Evolutionary conservation across 1,140 invertebrate species (phyloP).

Genomic region (Ips nitidus): DNA sequence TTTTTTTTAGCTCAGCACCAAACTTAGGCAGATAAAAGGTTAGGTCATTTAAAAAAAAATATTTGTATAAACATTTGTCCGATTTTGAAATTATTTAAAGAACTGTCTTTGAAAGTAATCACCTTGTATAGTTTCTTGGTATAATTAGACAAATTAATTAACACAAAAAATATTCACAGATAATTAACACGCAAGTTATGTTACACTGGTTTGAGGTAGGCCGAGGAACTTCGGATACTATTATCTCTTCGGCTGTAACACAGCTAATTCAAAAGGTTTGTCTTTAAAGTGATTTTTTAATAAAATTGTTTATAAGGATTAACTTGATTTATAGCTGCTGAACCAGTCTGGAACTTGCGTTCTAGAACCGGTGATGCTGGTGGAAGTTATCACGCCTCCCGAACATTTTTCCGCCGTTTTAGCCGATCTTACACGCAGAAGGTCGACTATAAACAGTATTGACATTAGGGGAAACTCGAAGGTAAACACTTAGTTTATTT

Average conservation of each 20-base stretch:
- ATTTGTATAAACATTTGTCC: not conserved
- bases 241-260: slow-evolving; percentile 74
- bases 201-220: slow-evolving; percentile 75
- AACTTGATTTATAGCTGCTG: slow-evolving; percentile 59
- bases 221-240: slow-evolving; percentile 72
- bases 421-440: slow-evolving; percentile 72
- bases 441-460: slow-evolving; percentile 66
- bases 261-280: slow-evolving; percentile 76
- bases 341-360: slow-evolving; percentile 62
- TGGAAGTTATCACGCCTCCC: slow-evolving; percentile 77
- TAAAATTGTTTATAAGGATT: not conserved
- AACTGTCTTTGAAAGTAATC: too few species aligned
- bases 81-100: too few species aligned
- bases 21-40: too few species aligned
- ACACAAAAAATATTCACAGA: slow-evolving; percentile 46
- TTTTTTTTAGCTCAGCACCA: too few species aligned
- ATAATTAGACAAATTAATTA: too few species aligned
- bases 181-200: slow-evolving; percentile 73
- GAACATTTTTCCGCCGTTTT: slow-evolving; percentile 66
- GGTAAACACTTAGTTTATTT: slow-evolving; percentile 50
- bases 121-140: too few species aligned
- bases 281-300: slow-evolving; percentile 6
- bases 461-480: slow-evolving; percentile 62
- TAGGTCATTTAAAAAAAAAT: not conserved
- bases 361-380: slow-evolving; percentile 84